Evolutionary conservation across 2,888 invertebrate genomes (phyloP).

Genomic region (Trissonchulus sp.): DNA sequence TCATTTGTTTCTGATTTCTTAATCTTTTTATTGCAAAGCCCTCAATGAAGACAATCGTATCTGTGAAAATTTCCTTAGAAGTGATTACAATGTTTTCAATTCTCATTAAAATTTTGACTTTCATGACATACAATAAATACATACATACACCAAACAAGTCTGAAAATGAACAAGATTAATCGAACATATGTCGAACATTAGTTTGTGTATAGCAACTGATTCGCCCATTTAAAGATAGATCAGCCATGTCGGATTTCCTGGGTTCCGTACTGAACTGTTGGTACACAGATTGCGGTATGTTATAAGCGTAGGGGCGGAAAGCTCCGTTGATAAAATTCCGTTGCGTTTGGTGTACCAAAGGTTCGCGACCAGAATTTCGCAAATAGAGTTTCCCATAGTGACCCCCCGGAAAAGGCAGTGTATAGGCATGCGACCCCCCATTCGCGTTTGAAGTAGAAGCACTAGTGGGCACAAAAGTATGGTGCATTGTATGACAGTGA

Average conservation of each 20-base stretch:
- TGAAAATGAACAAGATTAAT: no score
- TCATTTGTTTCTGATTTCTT: no score
- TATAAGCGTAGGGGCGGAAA: not conserved
- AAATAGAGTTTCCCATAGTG: not conserved
- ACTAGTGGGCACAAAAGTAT: not conserved
- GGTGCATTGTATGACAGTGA: not conserved
- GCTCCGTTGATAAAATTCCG: no score
- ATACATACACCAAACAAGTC: no score
- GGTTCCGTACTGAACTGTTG: not conserved
- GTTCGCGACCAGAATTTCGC: not conserved
- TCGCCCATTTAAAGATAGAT: not conserved
- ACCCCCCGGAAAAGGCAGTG: not conserved
- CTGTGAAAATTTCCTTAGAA: no score
- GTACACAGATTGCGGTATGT: not conserved
- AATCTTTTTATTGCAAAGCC: no score
- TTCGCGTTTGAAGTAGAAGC: not conserved
- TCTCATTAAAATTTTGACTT: no score
- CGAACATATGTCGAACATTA: slow-evolving; percentile 25
- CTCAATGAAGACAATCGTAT: no score
- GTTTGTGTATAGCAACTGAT: slow-evolving; percentile 23
- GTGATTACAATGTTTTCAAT: no score
- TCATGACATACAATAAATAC: no score
- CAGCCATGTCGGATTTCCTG: not conserved
- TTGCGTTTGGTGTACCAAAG: not conserved
- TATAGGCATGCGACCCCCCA: not conserved